These are phyloP conservation scores for Aculops lycopersici DNA, from an alignment of 1,140 invertebrate genomes.

Conservation along the genomic window DNA sequence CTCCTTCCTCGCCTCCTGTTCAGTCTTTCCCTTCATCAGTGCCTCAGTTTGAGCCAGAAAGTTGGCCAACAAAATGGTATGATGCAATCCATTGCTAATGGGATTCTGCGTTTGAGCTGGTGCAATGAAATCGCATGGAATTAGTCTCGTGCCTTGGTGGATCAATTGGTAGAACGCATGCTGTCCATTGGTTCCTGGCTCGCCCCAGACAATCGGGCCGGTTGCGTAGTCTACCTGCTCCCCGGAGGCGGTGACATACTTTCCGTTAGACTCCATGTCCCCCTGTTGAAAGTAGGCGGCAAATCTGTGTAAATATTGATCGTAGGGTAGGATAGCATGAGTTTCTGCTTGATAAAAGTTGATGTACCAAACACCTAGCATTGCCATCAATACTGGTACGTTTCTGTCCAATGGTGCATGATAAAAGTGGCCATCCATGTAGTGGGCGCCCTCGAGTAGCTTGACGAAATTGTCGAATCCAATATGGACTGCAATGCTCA, in stretches of 20 bases:
- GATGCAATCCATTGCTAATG: constrained; percentile 35
- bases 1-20: constrained; percentile 38
- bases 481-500: constrained; percentile 71
- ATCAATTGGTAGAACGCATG: constrained; percentile 91
- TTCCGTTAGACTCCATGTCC: constrained; percentile 99
- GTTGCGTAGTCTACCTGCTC: constrained; percentile 41
- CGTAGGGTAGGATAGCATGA: constrained; percentile 79
- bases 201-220: constrained; percentile 75
- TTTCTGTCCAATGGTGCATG: constrained; percentile 65
- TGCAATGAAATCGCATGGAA: constrained; percentile 89
- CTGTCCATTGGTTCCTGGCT: constrained; percentile 97
- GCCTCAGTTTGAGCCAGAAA: constrained; percentile 96
- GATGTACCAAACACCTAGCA: constrained; percentile 79
- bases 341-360: constrained; percentile 87
- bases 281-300: constrained; percentile 99
- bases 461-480: constrained; percentile 81
- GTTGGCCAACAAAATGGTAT: constrained; percentile 67
- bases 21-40: constrained; percentile 58
- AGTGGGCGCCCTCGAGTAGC: constrained; percentile 57
- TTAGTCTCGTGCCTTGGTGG: constrained; percentile 53
- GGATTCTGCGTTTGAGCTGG: constrained; percentile 74
- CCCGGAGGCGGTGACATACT: constrained; percentile 40
- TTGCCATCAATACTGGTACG: constrained; percentile 72
- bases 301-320: constrained; percentile 89
- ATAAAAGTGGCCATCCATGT: constrained; percentile 75